Conservation (phyloP, 2,113 vertebrate genomes). For the Oostethus manadensis region DNA sequence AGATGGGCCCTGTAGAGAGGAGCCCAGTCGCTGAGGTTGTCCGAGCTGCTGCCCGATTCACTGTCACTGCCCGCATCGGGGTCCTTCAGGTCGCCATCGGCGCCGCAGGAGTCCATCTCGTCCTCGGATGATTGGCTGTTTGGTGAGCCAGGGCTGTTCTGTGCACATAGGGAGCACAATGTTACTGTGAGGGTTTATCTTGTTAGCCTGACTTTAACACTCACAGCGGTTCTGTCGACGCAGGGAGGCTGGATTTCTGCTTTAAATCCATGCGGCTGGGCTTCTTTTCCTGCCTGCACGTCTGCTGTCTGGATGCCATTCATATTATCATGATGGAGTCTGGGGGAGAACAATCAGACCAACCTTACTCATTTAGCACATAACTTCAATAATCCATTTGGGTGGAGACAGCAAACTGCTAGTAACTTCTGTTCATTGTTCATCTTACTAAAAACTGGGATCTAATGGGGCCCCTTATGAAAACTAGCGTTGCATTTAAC, state of each 20-base stretch:
- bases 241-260: slow-evolving; percentile 53
- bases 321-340: slow-evolving; percentile 41
- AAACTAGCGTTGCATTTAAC: not conserved
- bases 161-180: not conserved
- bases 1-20: slow-evolving; percentile 44
- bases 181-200: not conserved
- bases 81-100: slow-evolving; percentile 49
- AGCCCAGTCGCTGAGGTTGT: slow-evolving; percentile 40
- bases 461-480: slow-evolving; percentile 3
- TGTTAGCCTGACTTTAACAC: slow-evolving; percentile 13
- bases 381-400: slow-evolving; percentile 30
- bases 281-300: slow-evolving; percentile 42
- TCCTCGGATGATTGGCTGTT: slow-evolving; percentile 42
- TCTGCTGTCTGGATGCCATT: slow-evolving; percentile 49
- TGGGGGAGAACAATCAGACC: slow-evolving; percentile 23
- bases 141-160: slow-evolving; percentile 29
- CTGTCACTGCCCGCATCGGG: slow-evolving; percentile 47
- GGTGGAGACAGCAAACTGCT: slow-evolving; percentile 1
- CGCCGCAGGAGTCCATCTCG: slow-evolving; percentile 46
- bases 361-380: slow-evolving; percentile 35
- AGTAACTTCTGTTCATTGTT: slow-evolving; percentile 17
- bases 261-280: slow-evolving; percentile 37
- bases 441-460: slow-evolving; percentile 15
- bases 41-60: slow-evolving; percentile 50
- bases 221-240: slow-evolving; percentile 40